Conservation (phyloP, 1,140 invertebrate genomes). For the Batillaria attramentaria region DNA sequence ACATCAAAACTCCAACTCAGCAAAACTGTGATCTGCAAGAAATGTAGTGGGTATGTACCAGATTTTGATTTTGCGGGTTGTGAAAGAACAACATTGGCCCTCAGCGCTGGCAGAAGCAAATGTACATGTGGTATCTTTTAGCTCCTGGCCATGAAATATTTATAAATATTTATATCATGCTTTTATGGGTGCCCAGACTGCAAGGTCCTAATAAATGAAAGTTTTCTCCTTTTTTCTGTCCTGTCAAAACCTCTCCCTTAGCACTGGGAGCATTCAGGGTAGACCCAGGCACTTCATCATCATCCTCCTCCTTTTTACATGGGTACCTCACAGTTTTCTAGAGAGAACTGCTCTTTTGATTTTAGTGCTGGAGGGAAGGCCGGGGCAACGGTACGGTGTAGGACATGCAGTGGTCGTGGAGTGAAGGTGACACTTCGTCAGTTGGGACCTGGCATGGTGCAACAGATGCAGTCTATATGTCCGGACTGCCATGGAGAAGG, state of each 20-base stretch:
- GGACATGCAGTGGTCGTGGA: constrained; percentile 90
- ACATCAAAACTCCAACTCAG: constrained; percentile 95
- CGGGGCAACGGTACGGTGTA: constrained; percentile 89
- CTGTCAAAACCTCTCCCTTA: too few species aligned
- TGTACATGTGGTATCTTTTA: too few species aligned
- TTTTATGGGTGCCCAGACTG: too few species aligned
- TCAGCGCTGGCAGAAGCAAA: too few species aligned
- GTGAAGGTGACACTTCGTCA: constrained; percentile 93
- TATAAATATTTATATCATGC: too few species aligned
- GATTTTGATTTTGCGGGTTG: not conserved
- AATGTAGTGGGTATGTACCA: constrained; percentile 87
- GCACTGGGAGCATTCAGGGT: too few species aligned
- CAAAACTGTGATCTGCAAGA: constrained; percentile 97
- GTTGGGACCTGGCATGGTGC: constrained; percentile 95
- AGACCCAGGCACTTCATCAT: not conserved
- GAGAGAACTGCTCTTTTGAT: not conserved
- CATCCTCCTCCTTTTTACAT: constrained; percentile 1
- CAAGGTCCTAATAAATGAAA: too few species aligned
- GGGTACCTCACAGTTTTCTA: not conserved
- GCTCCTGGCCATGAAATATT: too few species aligned
- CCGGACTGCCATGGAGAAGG: constrained; percentile 90
- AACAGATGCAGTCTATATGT: constrained; percentile 95
- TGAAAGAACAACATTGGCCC: too few species aligned
- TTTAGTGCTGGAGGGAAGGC: constrained; percentile 84
- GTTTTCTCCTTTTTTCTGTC: too few species aligned